Evolutionary conservation across 2,888 invertebrate species (phyloP), one percentile per base, ranked within the genome.

Genomic region (Cosmia trapezina): DNA sequence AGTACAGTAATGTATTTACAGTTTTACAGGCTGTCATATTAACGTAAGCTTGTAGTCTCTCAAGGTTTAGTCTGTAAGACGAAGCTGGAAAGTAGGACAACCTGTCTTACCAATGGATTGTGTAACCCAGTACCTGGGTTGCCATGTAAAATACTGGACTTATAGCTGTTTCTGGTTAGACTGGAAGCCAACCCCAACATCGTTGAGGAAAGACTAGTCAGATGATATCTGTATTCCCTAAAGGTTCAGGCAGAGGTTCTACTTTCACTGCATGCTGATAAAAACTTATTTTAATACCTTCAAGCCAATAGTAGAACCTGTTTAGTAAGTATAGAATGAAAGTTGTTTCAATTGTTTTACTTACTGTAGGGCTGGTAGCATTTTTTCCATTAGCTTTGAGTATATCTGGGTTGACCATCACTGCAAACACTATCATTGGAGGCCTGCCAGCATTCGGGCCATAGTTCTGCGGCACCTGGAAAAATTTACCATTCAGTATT

Each of bases 361-460:
- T 93, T 93, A 97, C 97, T 88, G 96, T 96, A 54, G 96, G 95
- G 91, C 97, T 97, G 54, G 96, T 93, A 85, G 97, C 97, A 91
- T 97, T 97, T 85, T 98, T 97, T 51, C 97, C 97, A 86, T 97
- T 97, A 63, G 97, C 96, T 89, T 97, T 97, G 57, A 98, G 94
- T 81, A 98, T 97, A 84, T 97, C 97, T 3, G 98, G 97, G 92
- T 97, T 97, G 0, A 97, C 97, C 97, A 98, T 97, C 4, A 98
- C 97, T 28, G 97, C 98, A 91, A 97, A 98, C 11, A 97, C 97
- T 53, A 97, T 93, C 1, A 97, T 96, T 19, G 97, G 97, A 78
- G 97, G 96, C 76, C 94, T 94, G 80, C 94, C 96, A 68, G 94
- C 96, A 78, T 96, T 96, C 0, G 97, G 97, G 0, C 97, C 97